Conservation (phyloP, 2,888 invertebrate species). For the Eupithecia dodoneata region DNA sequence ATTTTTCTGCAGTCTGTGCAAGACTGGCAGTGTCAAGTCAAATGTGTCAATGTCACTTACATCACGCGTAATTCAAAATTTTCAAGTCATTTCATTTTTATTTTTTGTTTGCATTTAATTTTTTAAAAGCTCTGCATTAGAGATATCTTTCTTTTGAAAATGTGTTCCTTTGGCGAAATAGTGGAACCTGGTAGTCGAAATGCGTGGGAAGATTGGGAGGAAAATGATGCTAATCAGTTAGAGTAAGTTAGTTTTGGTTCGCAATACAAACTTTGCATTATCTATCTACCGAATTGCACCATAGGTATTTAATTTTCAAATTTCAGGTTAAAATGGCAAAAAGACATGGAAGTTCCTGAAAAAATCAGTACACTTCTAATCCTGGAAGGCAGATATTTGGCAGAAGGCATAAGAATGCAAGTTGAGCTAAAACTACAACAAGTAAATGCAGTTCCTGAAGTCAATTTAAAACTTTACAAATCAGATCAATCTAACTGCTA, state of each 20-base stretch:
- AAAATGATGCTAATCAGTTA: conserved; percentile 49
- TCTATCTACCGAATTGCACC: too few species aligned
- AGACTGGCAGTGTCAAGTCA: not conserved
- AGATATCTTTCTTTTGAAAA: conserved; percentile 37
- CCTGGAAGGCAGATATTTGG: conserved; percentile 73
- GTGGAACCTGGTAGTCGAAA: conserved; percentile 70
- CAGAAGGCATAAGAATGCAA: conserved; percentile 60
- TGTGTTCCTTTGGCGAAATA: conserved; percentile 76
- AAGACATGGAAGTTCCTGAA: conserved; percentile 48
- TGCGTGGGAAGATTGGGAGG: conserved; percentile 80
- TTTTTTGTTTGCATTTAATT: not conserved
- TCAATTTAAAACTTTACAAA: conserved; percentile 65
- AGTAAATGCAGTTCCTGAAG: conserved; percentile 61
- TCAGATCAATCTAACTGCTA: conserved; percentile 56
- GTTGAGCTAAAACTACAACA: conserved; percentile 52
- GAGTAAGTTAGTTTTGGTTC: conserved; percentile 49
- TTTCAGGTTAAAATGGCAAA: conserved; percentile 68
- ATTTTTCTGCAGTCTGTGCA: not conserved
- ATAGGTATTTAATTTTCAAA: too few species aligned
- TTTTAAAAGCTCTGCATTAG: not conserved
- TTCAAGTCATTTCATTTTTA: conserved; percentile 13
- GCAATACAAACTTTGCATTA: too few species aligned
- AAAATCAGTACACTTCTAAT: conserved; percentile 64
- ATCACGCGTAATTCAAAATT: not conserved
- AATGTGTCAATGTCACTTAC: not conserved